Base-by-base conservation (phyloP, 2,113 vertebrate species). In the Motacilla alba region DNA sequence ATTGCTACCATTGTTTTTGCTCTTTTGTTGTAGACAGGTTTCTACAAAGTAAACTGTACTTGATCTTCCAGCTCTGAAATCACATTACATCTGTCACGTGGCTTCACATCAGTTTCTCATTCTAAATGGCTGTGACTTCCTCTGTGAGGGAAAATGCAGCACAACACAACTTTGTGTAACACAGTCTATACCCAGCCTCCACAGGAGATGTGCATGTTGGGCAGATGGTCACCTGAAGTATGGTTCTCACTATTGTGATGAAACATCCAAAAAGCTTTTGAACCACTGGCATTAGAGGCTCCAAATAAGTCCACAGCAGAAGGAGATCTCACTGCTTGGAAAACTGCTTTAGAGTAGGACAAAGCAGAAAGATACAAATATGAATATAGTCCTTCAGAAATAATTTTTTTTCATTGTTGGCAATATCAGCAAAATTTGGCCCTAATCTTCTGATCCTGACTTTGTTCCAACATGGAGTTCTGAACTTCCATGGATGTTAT, bases 201-300 rank as follows among this genome's bases (percentile, higher is more conserved):
- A 19, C 13, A 63, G 23, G 24, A 47, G 35, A 27, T 37, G 27
- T 52, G 27, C 13, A 3, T 24, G 4, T 41, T 59, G 68, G 21
- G 31, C 46, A 70, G 7, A 76, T 33, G 30, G 15, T 63, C 56
- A 64, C 37, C 26, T 37, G n/a, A 52, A 89, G 6, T 8, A 37
- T 7, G 3, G 26, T 15, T 94, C 27, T 26, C 16, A 3, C 43
- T 77, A 0, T 35, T 2, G 1, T n/a, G 11, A 14, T 43, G 31
- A 70, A 74, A 44, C 6, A 35, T 35, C 7, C 12, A 58, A 59
- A 70, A 4, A 60, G 5, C 12, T 23, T 33, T 76, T 46, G 24
- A 76, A 41, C 12, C 16, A 30, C 5, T 52, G 46, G 2, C 19
- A 78, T 0, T 1, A 5, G 21, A 47, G 4, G 24, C 33, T 75